phyloP scores from a whole-genome alignment of 1,140 invertebrate species.

The Camponotus floridanus region DNA sequence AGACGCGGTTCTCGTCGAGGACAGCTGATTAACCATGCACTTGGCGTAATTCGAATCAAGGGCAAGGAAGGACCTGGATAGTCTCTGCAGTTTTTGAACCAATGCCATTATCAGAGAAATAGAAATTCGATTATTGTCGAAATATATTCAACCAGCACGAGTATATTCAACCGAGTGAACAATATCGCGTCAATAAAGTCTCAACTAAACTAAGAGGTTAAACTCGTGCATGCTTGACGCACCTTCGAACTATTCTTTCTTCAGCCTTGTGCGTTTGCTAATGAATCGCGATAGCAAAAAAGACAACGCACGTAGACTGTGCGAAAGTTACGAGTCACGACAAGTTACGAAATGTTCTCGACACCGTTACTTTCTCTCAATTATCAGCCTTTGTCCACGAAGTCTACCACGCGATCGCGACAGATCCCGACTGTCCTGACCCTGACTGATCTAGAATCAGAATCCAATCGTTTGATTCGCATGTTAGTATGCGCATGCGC shows the following conservation, averaged over 20 bases:
- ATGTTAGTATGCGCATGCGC: too few species aligned
- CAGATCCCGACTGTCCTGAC: too few species aligned
- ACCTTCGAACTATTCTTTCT: not conserved
- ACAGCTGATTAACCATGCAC: conserved; percentile 34
- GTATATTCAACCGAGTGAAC: not conserved
- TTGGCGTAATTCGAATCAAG: conserved; percentile 51
- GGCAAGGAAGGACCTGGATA: conserved; percentile 61
- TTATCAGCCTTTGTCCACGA: too few species aligned
- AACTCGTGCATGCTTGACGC: not conserved
- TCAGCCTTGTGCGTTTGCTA: not conserved
- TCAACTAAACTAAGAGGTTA: not conserved
- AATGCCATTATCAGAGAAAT: conserved; percentile 72
- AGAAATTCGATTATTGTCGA: not conserved
- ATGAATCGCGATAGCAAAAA: not conserved
- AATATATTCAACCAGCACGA: not conserved
- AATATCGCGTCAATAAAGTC: not conserved
- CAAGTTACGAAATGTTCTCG: not conserved
- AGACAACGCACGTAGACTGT: not conserved
- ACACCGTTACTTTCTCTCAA: not conserved
- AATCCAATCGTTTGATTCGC: too few species aligned
- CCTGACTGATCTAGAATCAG: too few species aligned
- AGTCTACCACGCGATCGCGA: too few species aligned
- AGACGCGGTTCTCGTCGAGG: conserved; percentile 62
- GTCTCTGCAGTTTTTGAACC: conserved; percentile 69
- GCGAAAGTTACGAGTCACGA: not conserved